Evolutionary conservation across 2,888 invertebrate genomes (phyloP).

Genomic region (Nephrotoma appendiculata): DNA sequence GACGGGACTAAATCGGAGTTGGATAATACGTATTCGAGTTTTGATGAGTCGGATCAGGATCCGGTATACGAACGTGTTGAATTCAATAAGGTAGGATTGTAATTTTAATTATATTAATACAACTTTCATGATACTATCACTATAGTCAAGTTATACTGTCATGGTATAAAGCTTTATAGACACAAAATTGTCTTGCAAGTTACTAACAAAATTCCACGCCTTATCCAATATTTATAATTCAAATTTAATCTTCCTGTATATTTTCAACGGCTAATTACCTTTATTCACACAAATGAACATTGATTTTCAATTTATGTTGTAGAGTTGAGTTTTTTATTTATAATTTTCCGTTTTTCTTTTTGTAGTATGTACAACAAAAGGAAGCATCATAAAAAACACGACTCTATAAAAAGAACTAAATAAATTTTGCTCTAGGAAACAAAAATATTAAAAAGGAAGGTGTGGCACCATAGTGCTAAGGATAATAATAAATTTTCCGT

Average conservation of each 20-base stretch:
- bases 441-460: neutral
- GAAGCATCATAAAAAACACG: neutral
- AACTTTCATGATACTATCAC: neutral
- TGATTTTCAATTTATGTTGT: neutral
- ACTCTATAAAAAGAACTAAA: neutral
- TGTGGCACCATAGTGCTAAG: neutral
- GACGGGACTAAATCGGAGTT: neutral
- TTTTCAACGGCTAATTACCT: neutral
- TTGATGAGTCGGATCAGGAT: conserved; percentile 2
- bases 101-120: neutral
- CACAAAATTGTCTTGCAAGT: neutral
- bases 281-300: neutral
- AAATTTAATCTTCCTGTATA: neutral
- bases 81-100: neutral
- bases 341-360: neutral
- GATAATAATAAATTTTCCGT: neutral
- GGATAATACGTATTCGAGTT: neutral
- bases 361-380: neutral
- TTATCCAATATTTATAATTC: neutral
- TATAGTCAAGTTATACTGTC: neutral
- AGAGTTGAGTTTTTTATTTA: neutral
- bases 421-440: neutral
- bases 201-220: neutral
- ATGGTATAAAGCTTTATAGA: neutral
- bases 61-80: neutral